Evolutionary conservation across 1,140 invertebrate species (phyloP), one percentile per base, ranked within the genome.

Genomic region (Ridgeia piscesae): DNA sequence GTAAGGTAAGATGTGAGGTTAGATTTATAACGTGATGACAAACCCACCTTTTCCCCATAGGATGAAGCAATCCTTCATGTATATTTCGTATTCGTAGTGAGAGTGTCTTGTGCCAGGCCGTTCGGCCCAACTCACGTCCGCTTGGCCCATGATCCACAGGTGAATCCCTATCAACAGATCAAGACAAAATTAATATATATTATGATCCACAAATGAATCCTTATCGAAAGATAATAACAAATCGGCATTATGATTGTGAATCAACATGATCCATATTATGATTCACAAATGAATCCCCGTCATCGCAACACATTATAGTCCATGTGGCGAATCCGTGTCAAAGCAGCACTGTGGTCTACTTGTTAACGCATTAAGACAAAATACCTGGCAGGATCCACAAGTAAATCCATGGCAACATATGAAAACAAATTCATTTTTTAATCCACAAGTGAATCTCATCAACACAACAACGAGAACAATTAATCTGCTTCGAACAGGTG

Each of bases 121-220:
- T 58, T 97, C 97, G 50, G 97, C 96, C 14, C 98, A 97, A 93
- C 97, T 96, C 2, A 99, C 98, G 88, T 99, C 98, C 91, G 98
- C 98, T 96, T 99, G 98, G 89, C 98, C 98, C 42, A 99, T 97
- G 17, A 99, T 98, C 96, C 99, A 98, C 95, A 99, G 99, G 96
- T 98, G 98, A 35, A 99, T 96, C 93, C 98, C 98, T 97, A 96
- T 93, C 93, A 93, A 58, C 88, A 91, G n/a, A 91, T 8, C 42
- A 42, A 42, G 4, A 42, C 42, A 11, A n/a, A n/a, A n/a, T n/a
- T n/a, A n/a, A 42, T 42, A 4, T 42, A 42, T 11, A 42, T 42
- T 42, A 99, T 97, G 17, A 99, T 98, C 96, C 99, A 98, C 95
- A 99, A 99, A 96, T 98, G 98, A 35, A 99, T 96, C 93, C 98